Conservation (phyloP, 30 jellyfish, hydroid and myxozoan genomes). For the Hydractinia symbiolongicarpus region DNA sequence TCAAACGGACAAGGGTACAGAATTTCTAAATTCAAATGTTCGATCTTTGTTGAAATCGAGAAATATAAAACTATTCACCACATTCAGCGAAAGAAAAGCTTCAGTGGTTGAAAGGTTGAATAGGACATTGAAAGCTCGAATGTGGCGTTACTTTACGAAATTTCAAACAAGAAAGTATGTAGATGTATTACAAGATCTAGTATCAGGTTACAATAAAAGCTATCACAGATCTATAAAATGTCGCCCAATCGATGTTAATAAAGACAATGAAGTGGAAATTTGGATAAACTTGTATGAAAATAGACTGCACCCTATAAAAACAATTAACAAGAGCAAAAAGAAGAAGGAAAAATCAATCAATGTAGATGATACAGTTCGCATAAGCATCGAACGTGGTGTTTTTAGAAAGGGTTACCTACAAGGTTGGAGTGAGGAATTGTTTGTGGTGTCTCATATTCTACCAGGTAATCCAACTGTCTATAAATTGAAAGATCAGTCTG, state of each 20-base stretch:
- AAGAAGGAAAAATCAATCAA: neutral
- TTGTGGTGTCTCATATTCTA: neutral
- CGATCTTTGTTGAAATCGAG: slow-evolving; percentile 16
- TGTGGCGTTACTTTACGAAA: slow-evolving; percentile 25
- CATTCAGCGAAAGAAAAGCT: slow-evolving; percentile 22
- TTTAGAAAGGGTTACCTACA: slow-evolving; percentile 39
- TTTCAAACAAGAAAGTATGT: slow-evolving; percentile 17
- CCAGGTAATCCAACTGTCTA: slow-evolving; percentile 17
- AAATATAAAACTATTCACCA: slow-evolving; percentile 25
- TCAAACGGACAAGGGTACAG: slow-evolving; percentile 51
- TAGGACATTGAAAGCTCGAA: slow-evolving; percentile 25
- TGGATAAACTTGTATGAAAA: slow-evolving; percentile 33
- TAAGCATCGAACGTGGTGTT: neutral
- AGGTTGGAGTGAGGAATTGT: slow-evolving; percentile 49
- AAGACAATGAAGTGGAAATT: slow-evolving; percentile 13
- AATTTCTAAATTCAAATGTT: slow-evolving; percentile 32
- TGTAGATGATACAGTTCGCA: slow-evolving; percentile 36
- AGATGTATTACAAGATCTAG: slow-evolving; percentile 29
- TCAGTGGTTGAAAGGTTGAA: slow-evolving; percentile 34
- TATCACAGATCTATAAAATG: slow-evolving; percentile 22
- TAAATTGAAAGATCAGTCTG: slow-evolving; percentile 18
- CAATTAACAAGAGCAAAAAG: too few relatives aligned
- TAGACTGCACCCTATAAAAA: neutral
- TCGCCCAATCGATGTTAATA: slow-evolving; percentile 26
- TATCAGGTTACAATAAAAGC: slow-evolving; percentile 16